Conservation (phyloP, 2,113 vertebrate genomes). For the Charina bottae region DNA sequence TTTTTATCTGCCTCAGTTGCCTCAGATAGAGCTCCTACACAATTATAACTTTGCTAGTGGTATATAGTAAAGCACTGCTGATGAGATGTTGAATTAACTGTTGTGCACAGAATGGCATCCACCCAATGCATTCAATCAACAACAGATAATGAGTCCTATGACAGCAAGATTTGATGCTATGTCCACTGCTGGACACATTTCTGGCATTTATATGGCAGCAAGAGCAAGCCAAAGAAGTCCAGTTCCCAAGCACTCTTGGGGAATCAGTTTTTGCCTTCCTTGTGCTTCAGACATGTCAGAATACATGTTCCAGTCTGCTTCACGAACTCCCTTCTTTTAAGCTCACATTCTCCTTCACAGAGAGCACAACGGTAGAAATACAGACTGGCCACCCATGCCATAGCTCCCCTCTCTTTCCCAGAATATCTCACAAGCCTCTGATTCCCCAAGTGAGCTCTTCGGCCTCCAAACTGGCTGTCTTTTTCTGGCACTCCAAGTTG, state of each 20-base stretch:
- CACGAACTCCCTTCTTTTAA: neutral
- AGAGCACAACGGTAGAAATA: neutral
- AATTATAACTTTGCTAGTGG: neutral
- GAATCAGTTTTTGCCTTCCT: neutral
- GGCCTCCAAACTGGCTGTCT: neutral
- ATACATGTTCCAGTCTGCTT: neutral
- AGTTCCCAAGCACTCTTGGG: neutral
- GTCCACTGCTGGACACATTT: neutral
- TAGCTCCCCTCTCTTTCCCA: neutral
- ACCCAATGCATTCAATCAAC: neutral
- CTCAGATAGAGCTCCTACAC: neutral
- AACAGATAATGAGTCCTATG: neutral
- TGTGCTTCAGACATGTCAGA: neutral
- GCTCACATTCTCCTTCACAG: neutral
- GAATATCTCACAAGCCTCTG: neutral
- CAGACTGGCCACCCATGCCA: neutral
- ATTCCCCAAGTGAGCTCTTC: neutral
- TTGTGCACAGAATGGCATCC: neutral
- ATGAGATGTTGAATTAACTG: neutral
- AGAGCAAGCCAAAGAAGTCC: neutral
- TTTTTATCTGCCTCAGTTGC: neutral
- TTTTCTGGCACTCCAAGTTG: neutral
- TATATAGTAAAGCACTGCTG: neutral
- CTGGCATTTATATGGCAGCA: neutral
- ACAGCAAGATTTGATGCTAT: neutral